Evolutionary conservation across 2,113 vertebrate species (phyloP), one percentile per base, ranked within the genome.

Genomic region (Candoia aspera): DNA sequence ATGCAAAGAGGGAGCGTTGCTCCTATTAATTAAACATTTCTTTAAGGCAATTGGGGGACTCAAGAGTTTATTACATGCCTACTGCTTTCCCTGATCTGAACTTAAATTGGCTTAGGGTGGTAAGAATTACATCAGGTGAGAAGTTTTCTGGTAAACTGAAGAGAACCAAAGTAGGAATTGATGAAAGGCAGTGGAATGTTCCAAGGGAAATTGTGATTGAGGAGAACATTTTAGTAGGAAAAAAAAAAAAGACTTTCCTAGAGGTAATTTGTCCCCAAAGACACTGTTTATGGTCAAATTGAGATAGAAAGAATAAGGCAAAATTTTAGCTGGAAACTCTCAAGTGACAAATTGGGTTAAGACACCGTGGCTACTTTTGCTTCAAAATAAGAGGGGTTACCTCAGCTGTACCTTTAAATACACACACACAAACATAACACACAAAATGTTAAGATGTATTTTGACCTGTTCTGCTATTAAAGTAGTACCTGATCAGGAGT

Each of bases 11-110:
- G 26, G 2, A 92, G 0, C 92, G 0, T 54, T 93, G 93, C 92
- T 92, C 87, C 92, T 93, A 93, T 91, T 93, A 92, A 49, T 64
- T 92, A 91, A 87, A 60, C 83, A 60, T 83, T 33, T 92, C 87
- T 79, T 90, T 24, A 9, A 11, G 49, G 57, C 79, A 95, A 87
- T 60, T 0, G 54, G 49, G 90, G 62, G 90, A 93, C 13, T 0
- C 21, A 9, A 6, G 37, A 12, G 26, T 58, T 26, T 55, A 55
- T 59, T 93, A 91, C 91, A 79, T 8, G 33, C 33, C 73, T 37
- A 79, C 73, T 79, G 33, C 19, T 79, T 79, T 79, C 54, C 90
- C 90, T 59, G 73, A 90, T 3, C 60, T 11, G 73, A 91, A 85
- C 42, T 62, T 87, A 49, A 91, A 9, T 17, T 87, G 88, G 26